Evolutionary conservation across 1,140 invertebrate genomes (phyloP), one percentile per base, ranked within the genome.

Genomic region (Nephila pilipes): DNA sequence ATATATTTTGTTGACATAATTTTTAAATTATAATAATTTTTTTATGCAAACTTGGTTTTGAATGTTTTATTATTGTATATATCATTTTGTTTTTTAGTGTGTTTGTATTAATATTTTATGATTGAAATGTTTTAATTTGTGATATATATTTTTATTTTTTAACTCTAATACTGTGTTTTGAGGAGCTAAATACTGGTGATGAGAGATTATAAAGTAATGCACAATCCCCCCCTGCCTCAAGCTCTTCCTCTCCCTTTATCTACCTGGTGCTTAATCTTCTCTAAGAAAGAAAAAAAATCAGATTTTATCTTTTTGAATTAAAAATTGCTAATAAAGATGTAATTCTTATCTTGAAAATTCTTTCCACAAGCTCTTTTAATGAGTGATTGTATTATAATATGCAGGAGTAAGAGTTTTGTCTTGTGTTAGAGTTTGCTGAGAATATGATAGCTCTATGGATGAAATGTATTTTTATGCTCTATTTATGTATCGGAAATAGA

Each of bases 401-500:
- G 32, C 22, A 25, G 6, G 32, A 38, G 2, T 22, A 58, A 87
- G 60, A 87, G 0, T 12, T 2, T 87, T 57, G 4, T 58, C 63
- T 87, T 5, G 22, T 63, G n/a, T 60, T 60, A 60, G 20, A 54
- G 60, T 60, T 22, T 60, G 55, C 29, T 87, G 85, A 10, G 46
- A 32, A 12, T 60, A 60, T 20, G 14, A 87, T 36, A 87, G 55
- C 58, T 87, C 18, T 69, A 25, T 85, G 55, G 58, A 92, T 87
- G 29, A 87, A 80, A 60, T 87, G 65, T 93, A 93, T 87, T 93
- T 93, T 93, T 93, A 55, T 85, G 90, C 80, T 85, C 81, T 91
- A 91, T 91, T 92, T 85, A 92, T 92, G 90, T 92, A 87, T 83
- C 83, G 29, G 69, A 91, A 63, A 87, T 93, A 87, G 63, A 93